Evolutionary conservation across 2,797 vertebrate genomes (phyloP), one percentile per base, ranked within the genome.

Genomic region (Rhynchotus rufescens): DNA sequence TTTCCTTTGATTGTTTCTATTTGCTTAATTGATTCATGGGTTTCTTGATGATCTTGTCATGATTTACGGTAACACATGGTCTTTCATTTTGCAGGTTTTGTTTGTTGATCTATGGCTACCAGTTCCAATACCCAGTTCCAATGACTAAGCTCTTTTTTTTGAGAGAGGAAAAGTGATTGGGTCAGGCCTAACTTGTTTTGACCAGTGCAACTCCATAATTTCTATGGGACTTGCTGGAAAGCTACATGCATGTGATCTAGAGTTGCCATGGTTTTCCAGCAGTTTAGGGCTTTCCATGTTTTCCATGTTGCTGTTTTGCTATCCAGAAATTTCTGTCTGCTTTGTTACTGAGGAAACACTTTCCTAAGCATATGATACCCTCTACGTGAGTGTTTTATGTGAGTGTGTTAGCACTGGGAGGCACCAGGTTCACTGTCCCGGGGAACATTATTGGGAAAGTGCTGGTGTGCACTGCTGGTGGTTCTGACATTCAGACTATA

Each of bases 1-100:
- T 89, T 83, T 66, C 56, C 21, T 92, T 90, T 88, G 42, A 26
- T 92, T 88, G 19, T 90, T 96, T 94, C 69, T 73, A 36, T 67
- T 89, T 76, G 30, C 67, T 71, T 66, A 52, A 79, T 64, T 60
- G 0, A 0, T 44, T 88, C 42, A 59, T 60, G 73, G 9, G 5
- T 85, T 82, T 88, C 88, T 80, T 47, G 26, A 65, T 23, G 34
- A 62, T 32, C 26, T 52, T 83, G 10, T 72, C 65, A n/a, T 40
- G 69, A 77, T 38, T 62, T 38, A 23, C 0, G 0, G 9, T 15
- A 34, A 59, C 17, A 8, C 0, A 1, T 12, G 5, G 60, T 67
- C 45, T 77, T 32, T 15, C 12, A n/a, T 34, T 73, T 88, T 59
- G 30, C 32, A 1, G 0, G 42, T 72, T 91, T 75, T 67, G 23